Base-by-base conservation (phyloP, 2,797 vertebrate species). In the Neosilurus mollespiculum region DNA sequence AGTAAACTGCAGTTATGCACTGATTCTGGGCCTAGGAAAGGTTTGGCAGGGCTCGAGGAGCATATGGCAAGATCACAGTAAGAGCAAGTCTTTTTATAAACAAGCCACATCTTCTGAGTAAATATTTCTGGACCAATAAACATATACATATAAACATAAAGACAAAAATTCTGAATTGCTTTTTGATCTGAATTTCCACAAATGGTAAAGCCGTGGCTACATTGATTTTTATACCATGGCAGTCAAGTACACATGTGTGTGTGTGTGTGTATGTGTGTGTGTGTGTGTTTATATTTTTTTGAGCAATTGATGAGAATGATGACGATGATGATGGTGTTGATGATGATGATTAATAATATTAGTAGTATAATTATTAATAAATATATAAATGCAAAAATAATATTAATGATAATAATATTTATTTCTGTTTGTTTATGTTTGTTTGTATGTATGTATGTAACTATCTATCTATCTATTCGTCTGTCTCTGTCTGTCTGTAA, bases 61-160 rank as follows among this genome's bases (percentile, higher is more conserved):
- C 65, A 64, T 72, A 79, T 71, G 67, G 77, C 61, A 67, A 30
- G 78, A 59, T 67, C 61, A 84, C 59, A 80, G 58, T 16, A 79
- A 54, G 20, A 78, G 10, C 37, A 58, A 34, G 72, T 20, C 54
- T 58, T 73, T 58, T 75, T 54, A 75, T 58, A 75, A 75, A 70
- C 75, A 72, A 62, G 37, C 34, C 37, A 49, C 20, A 72, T 53
- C 43, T 62, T 65, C 22, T 9, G 0, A 54, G 70, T 56, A 43
- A 64, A 83, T 9, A 61, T 11, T 26, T 37, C 67, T 64, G 24
- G 7, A 15, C 9, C 20, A 15, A 24, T 49, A 53, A 4, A 34
- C 18, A 51, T 62, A 30, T 18, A 11, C 16, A 30, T 14, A 61
- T 53, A 51, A 2, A 14, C 62, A 54, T 14, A 76, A 66, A 5